These are phyloP conservation scores for Pygoscelis adeliae DNA, from an alignment of 2,113 vertebrate genomes.

Conservation along the genomic window DNA sequence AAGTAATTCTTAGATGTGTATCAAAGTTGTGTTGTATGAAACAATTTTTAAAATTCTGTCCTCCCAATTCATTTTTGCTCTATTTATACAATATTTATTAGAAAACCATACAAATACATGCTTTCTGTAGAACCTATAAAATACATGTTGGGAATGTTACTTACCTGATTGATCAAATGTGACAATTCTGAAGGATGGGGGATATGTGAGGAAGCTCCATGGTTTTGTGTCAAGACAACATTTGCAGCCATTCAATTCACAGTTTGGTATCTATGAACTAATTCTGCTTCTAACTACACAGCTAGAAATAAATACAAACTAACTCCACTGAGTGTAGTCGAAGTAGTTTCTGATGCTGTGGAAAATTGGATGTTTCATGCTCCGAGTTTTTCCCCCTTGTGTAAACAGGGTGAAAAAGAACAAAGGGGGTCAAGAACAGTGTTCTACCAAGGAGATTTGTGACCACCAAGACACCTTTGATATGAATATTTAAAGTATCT, in stretches of 20 bases:
- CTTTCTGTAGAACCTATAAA: background rate
- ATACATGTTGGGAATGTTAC: background rate
- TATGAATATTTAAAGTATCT: background rate
- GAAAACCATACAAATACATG: background rate
- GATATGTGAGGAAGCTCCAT: background rate
- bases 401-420: background rate
- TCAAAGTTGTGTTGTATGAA: background rate
- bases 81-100: background rate
- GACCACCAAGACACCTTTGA: background rate
- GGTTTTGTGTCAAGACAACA: background rate
- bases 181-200: background rate
- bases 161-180: background rate
- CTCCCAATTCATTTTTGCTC: background rate
- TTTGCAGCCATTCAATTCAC: background rate
- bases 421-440: background rate
- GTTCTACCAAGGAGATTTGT: background rate
- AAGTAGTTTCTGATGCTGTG: background rate
- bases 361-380: background rate
- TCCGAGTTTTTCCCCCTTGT: background rate
- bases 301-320: background rate
- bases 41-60: background rate
- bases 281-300: background rate
- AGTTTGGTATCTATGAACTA: background rate
- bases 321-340: background rate
- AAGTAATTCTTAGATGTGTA: background rate